Percentiles rank a stretch among this genome's conserved stretches.
phyloP scores from a whole-genome alignment of 2,113 vertebrate species.

The Machaerirhynchus nigripectus region DNA sequence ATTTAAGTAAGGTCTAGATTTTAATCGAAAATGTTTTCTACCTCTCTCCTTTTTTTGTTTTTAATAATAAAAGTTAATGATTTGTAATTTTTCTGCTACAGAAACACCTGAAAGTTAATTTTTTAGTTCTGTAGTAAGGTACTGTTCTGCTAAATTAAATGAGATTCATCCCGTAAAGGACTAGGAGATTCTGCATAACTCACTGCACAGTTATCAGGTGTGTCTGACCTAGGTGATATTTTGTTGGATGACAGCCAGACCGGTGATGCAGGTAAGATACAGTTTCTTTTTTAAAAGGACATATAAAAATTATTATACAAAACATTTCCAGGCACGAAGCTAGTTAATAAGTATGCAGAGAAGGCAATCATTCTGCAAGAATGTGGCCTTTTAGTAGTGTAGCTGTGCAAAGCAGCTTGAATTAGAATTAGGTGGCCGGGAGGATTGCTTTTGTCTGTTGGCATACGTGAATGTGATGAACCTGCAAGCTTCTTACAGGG shows the following conservation, averaged over 20 bases:
- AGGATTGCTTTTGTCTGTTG: conserved; percentile 35
- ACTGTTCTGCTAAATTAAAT: background rate
- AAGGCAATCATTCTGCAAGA: background rate
- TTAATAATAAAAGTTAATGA: background rate
- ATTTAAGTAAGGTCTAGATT: background rate
- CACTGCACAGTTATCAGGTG: background rate
- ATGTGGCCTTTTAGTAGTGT: background rate
- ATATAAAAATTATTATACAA: background rate
- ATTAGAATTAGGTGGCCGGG: conserved; percentile 36
- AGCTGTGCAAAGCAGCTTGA: conserved; percentile 30
- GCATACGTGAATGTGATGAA: conserved; percentile 37
- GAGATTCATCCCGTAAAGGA: background rate
- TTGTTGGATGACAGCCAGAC: background rate
- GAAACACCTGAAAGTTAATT: background rate
- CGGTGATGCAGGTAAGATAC: background rate
- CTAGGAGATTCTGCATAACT: background rate
- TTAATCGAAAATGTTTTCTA: background rate
- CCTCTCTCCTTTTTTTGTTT: background rate
- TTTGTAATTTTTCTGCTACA: background rate
- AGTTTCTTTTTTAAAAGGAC: background rate
- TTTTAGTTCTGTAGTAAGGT: background rate
- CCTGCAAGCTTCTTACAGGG: background rate
- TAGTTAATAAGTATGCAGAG: conserved; percentile 15
- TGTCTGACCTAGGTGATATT: background rate
- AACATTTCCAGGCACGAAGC: background rate